phyloP scores from a whole-genome alignment of 1,140 invertebrate genomes.

The Cydia strobilella region DNA sequence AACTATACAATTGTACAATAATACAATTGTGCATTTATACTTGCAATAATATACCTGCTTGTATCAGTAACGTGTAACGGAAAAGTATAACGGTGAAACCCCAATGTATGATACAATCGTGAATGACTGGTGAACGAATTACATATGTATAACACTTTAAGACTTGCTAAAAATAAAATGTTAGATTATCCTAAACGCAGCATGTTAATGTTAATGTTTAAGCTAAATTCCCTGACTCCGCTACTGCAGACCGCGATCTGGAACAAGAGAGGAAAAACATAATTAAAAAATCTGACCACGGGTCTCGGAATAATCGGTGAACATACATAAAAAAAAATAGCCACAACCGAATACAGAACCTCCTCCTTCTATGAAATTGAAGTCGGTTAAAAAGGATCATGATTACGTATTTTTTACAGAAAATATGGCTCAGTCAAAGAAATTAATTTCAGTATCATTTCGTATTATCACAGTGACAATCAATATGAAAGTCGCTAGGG shows the following conservation, averaged over 20 bases:
- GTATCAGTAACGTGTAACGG: constrained; percentile 39
- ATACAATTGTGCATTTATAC: constrained; percentile 35
- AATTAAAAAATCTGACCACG: too few species aligned
- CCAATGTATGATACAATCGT: background rate
- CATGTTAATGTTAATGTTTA: constrained; percentile 30
- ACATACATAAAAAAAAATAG: too few species aligned
- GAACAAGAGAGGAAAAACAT: background rate
- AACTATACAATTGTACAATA: constrained; percentile 32
- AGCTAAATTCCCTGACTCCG: constrained; percentile 21
- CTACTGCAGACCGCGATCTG: constrained; percentile 18
- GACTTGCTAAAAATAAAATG: constrained; percentile 24
- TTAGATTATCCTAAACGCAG: constrained; percentile 19
- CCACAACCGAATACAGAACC: too few species aligned
- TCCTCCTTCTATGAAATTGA: too few species aligned
- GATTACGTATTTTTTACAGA: too few species aligned
- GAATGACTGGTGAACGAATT: constrained; percentile 36
- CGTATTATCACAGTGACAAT: too few species aligned
- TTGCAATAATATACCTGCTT: constrained; percentile 25
- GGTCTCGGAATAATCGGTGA: too few species aligned
- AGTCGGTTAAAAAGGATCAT: too few species aligned
- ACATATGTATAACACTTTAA: constrained; percentile 15
- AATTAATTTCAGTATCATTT: too few species aligned
- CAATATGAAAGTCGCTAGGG: too few species aligned
- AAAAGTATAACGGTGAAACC: constrained; percentile 38
- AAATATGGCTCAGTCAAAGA: too few species aligned